Evolutionary conservation across 2,797 vertebrate species (phyloP).

Genomic region (Anolis apletophallus): DNA sequence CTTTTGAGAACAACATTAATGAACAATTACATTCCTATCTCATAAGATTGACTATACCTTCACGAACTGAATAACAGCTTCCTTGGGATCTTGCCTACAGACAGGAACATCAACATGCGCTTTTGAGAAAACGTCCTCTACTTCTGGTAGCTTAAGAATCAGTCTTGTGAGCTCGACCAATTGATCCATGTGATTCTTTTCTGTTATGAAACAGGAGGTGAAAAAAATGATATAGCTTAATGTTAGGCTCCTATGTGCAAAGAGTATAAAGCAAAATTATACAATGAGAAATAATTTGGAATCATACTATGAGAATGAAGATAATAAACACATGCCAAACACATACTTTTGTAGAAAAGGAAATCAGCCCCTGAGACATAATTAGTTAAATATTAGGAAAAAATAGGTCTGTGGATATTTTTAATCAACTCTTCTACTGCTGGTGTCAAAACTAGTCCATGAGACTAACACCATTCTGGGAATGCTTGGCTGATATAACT

Average conservation of each 20-base stretch:
- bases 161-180: slow-evolving; percentile 91
- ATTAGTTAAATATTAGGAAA: neutral
- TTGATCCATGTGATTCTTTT: slow-evolving; percentile 85
- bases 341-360: neutral
- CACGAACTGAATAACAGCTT: slow-evolving; percentile 87
- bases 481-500: neutral
- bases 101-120: slow-evolving; percentile 77
- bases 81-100: slow-evolving; percentile 81
- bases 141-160: slow-evolving; percentile 90
- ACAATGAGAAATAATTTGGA: neutral
- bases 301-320: neutral
- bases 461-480: neutral
- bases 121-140: slow-evolving; percentile 85
- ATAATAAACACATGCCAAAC: neutral
- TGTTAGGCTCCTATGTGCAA: slow-evolving; percentile 2
- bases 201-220: slow-evolving; percentile 74
- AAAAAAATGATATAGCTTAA: slow-evolving; percentile 44
- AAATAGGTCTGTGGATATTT: neutral
- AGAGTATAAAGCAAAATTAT: neutral
- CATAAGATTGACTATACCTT: slow-evolving; percentile 81
- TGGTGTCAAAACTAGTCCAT: neutral
- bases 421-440: neutral
- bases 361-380: neutral
- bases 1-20: no score
- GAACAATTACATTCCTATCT: no score